Evolutionary conservation across 2,113 vertebrate genomes (phyloP).

Genomic region (Suricata suricatta): DNA sequence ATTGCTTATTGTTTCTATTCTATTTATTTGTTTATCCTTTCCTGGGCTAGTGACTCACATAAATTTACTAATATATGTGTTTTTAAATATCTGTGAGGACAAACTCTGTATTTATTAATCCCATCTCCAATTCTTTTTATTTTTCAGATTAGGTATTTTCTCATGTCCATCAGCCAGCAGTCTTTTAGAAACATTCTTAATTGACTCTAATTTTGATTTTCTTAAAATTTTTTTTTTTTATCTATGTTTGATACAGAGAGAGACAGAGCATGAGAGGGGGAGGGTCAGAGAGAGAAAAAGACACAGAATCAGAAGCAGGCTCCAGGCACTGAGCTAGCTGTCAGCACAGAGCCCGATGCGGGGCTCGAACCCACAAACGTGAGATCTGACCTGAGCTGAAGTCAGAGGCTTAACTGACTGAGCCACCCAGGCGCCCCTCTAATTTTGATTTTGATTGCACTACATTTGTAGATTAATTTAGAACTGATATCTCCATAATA

Average conservation of each 20-base stretch:
- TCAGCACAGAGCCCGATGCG: no score
- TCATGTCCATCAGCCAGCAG: background rate
- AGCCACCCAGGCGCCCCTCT: no score
- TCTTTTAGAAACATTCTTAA: background rate
- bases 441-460: background rate
- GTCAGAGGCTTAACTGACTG: no score
- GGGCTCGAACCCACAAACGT: no score
- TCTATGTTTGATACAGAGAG: no score
- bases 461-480: background rate
- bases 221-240: no score
- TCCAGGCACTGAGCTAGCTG: no score
- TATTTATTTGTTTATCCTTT: background rate
- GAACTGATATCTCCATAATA: background rate
- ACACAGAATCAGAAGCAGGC: no score
- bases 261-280: no score
- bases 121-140: background rate
- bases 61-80: background rate
- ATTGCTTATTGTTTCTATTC: background rate
- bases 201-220: background rate
- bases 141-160: background rate
- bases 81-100: background rate
- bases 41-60: background rate
- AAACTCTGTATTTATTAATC: background rate
- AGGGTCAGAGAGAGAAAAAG: no score
- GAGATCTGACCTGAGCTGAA: no score